Evolutionary conservation across 2,888 invertebrate species (phyloP), one percentile per base, ranked within the genome.

Genomic region (Pycnomerus fuliginosus): DNA sequence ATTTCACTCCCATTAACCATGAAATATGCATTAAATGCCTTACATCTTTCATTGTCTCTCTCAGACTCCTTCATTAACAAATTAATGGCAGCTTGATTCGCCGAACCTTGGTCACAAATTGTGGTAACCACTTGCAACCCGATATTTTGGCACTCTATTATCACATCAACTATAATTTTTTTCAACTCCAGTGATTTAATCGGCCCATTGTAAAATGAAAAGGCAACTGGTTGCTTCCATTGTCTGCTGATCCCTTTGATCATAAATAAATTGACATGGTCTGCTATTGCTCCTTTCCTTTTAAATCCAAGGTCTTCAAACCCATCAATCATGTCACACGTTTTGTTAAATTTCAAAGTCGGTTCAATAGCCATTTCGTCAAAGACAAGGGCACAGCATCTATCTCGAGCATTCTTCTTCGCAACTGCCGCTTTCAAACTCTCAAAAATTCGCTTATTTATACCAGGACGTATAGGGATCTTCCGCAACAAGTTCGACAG

Each of bases 71-170:
- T 16, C 16, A 41, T 15, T 5, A 51, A 17, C 7, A 12, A 20
- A 29, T 36, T 47, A 5, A 49, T 41, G 13, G 44, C 52, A 3
- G 46, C 41, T 28, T 16, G 27, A 16, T 53, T 58, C 3, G 38
- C 45, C 8, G 33, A 13, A 1, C 50, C 50, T 38, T 56, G 58
- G 37, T 56, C 58, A 38, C 53, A 56, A 5, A 55, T 35, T 3
- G 52, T 55, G 1, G 48, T 48, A 5, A 53, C 35, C 12, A 53
- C 44, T 15, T 27, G 39, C n/a, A 56, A 32, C 3, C 56, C 52
- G 10, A 49, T 41, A 3, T 31, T 17, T 23, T 42, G 40, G 13
- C 39, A 32, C 7, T 16, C 17, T 16, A 10, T 16, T 4, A 32
- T 32, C 8, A 32, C 16, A 3, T 15, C 3, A 3, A 15, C 4